These are phyloP conservation scores for Hybos culiciformis DNA, from an alignment of 2,888 invertebrate species.

Conservation along the genomic window DNA sequence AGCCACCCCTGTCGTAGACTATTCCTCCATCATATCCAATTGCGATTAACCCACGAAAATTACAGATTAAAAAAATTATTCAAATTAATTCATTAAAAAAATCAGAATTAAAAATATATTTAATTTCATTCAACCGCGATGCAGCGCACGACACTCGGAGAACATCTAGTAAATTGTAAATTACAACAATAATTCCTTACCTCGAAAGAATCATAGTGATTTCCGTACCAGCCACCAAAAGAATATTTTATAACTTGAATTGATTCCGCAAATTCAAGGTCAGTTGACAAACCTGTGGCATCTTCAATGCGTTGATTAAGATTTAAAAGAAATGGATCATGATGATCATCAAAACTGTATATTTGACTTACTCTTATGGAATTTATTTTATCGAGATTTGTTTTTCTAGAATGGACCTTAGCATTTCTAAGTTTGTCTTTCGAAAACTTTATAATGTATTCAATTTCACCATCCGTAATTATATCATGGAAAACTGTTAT, in stretches of 20 bases:
- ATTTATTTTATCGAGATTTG: slow-evolving; percentile 10
- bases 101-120: no score
- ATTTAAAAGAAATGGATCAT: slow-evolving; percentile 15
- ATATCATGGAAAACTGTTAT: slow-evolving; percentile 28
- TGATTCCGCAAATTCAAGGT: slow-evolving; percentile 23
- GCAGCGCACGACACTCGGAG: no score
- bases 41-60: no score
- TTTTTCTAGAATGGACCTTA: slow-evolving; percentile 18
- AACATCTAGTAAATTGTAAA: no score
- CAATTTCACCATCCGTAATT: slow-evolving; percentile 22
- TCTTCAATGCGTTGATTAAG: slow-evolving; percentile 23
- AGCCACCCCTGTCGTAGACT: no score
- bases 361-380: slow-evolving; percentile 25
- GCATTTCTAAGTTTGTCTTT: slow-evolving; percentile 22
- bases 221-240: slow-evolving; percentile 27
- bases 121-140: no score
- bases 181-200: background rate
- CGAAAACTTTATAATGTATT: slow-evolving; percentile 19
- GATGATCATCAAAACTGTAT: slow-evolving; percentile 22
- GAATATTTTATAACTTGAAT: slow-evolving; percentile 31
- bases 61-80: no score
- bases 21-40: no score
- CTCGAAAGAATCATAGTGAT: slow-evolving; percentile 25
- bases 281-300: slow-evolving; percentile 26
- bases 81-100: no score